Conservation (phyloP, 2,888 invertebrate species). For the Cephus pygmeus region DNA sequence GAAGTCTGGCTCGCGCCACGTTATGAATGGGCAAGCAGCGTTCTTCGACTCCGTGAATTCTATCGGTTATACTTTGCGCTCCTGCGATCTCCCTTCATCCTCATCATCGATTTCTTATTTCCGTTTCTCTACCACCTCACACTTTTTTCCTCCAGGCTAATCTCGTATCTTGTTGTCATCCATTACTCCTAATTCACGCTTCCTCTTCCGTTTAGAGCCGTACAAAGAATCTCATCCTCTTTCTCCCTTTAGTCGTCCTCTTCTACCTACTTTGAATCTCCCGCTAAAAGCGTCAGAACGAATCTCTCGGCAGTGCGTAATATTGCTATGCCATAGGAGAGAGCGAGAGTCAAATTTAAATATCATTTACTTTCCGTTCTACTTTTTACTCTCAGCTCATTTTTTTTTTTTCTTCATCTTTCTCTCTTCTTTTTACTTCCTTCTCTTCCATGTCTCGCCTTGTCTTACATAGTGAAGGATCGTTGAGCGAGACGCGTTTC, state of each 20-base stretch:
- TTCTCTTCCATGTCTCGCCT: not conserved
- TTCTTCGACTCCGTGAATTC: not conserved
- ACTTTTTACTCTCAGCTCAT: slow-evolving; percentile 1
- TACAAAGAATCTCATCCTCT: not conserved
- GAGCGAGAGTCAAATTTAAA: slow-evolving; percentile 13
- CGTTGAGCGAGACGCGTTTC: not conserved
- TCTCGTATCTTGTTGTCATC: not conserved
- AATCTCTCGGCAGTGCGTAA: not conserved
- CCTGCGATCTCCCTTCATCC: not conserved
- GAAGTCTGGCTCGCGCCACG: slow-evolving; percentile 1
- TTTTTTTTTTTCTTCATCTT: not conserved
- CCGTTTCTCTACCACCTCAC: not conserved
- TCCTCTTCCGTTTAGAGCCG: not conserved
- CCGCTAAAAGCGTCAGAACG: not conserved
- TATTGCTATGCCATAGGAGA: slow-evolving; percentile 7
- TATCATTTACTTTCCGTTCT: slow-evolving; percentile 16
- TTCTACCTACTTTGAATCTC: not conserved
- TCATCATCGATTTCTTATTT: not conserved
- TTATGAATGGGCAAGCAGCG: slow-evolving; percentile 9
- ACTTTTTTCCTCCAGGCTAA: not conserved
- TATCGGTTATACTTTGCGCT: slow-evolving; percentile 6
- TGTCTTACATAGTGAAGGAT: not conserved
- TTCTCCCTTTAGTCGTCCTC: not conserved
- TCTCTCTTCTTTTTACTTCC: not conserved
- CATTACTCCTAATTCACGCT: not conserved